Percentiles rank a stretch among this genome's conserved stretches.
Evolutionary conservation across 1,140 invertebrate genomes (phyloP).

Genomic region (Fopius arisanus): DNA sequence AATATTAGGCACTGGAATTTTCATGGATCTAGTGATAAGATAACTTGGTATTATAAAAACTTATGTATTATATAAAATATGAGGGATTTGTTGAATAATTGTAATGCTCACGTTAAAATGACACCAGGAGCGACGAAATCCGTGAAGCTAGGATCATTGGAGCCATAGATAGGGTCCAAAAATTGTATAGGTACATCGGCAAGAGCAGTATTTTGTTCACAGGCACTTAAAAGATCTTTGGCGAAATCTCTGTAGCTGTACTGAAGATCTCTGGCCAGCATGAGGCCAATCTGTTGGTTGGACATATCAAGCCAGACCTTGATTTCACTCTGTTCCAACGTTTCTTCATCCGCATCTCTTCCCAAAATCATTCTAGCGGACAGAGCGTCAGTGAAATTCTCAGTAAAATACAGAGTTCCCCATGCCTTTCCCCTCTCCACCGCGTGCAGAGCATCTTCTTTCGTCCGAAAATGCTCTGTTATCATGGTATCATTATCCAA

Average conservation of each 20-base stretch:
- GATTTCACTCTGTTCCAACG: conserved; percentile 83
- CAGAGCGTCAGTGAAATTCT: conserved; percentile 86
- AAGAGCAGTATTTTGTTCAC: conserved; percentile 79
- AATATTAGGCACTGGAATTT: no score
- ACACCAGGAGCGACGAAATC: conserved; percentile 96
- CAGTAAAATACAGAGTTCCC: conserved; percentile 85
- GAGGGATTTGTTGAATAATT: no score
- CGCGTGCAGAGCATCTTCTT: conserved; percentile 73
- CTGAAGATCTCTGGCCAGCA: conserved; percentile 81
- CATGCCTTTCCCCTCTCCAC: conserved; percentile 81
- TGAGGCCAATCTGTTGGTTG: conserved; percentile 89
- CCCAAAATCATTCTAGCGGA: conserved; percentile 75
- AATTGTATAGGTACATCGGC: conserved; percentile 85
- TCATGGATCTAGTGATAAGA: no score
- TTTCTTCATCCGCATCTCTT: conserved; percentile 75
- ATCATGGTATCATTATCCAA: conserved; percentile 72
- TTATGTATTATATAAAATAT: no score
- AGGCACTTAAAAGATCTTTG: conserved; percentile 72
- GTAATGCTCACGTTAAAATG: conserved; percentile 82
- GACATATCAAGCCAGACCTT: conserved; percentile 91
- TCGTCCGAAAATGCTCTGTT: conserved; percentile 74
- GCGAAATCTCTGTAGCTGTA: conserved; percentile 82
- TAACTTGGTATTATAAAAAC: no score
- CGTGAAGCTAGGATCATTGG: conserved; percentile 86
- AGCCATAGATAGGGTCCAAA: conserved; percentile 87